phyloP scores from a whole-genome alignment of 2,113 vertebrate species.

The Lanius collurio region DNA sequence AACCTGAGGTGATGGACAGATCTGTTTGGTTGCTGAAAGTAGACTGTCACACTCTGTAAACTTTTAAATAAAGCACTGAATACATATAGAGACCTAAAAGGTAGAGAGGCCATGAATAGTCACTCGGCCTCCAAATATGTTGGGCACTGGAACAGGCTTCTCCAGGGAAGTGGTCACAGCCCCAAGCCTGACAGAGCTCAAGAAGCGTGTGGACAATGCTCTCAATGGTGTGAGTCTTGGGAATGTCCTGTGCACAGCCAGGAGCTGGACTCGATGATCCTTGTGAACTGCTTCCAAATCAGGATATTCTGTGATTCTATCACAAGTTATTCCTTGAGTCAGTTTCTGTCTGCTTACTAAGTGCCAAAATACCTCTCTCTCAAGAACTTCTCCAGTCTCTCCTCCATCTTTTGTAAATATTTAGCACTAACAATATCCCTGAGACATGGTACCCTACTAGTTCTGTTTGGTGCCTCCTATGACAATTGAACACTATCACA shows the following conservation, averaged over 20 bases:
- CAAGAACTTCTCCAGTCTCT: neutral
- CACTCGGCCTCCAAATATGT: neutral
- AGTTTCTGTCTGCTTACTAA: neutral
- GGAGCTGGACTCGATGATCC: rapidly evolving
- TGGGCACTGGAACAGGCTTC: neutral
- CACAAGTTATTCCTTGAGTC: neutral
- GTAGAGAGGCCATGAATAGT: neutral
- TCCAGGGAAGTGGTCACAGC: neutral
- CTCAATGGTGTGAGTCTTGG: neutral
- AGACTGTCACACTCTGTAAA: neutral
- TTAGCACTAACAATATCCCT: neutral
- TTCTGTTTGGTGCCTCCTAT: neutral
- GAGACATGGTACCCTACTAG: neutral
- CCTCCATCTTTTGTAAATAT: neutral
- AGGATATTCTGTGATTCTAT: neutral
- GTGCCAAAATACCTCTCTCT: neutral
- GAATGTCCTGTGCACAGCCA: neutral
- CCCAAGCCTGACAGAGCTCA: neutral
- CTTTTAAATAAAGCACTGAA: neutral
- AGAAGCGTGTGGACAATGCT: neutral
- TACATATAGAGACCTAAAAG: neutral
- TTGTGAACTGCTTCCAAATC: neutral
- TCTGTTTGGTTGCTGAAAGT: neutral
- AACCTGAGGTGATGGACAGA: neutral
- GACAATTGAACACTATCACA: neutral